Conservation (phyloP, 2,888 invertebrate species). For the Bimastos eiseni region DNA sequence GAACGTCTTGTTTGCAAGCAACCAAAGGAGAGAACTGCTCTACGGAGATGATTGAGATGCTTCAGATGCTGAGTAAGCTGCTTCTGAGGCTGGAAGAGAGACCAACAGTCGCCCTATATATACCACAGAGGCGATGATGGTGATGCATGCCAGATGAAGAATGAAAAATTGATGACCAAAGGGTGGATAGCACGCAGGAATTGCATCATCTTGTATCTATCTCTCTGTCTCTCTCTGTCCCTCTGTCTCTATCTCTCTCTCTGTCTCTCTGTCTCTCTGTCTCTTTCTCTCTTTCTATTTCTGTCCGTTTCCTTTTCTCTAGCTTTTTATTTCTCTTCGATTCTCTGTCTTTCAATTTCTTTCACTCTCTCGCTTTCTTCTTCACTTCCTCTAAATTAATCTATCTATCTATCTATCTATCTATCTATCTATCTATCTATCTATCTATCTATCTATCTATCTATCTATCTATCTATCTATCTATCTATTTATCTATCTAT, state of each 20-base stretch:
- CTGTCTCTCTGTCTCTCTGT: no score
- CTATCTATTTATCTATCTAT: neutral
- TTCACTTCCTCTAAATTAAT: neutral
- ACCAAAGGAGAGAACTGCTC: neutral
- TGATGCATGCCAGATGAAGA: neutral
- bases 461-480: neutral
- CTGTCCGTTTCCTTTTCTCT: no score
- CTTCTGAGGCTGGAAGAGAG: neutral
- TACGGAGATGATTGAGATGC: neutral
- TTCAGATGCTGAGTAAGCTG: neutral
- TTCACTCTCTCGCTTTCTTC: no score
- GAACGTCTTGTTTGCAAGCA: neutral
- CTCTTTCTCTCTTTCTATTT: no score
- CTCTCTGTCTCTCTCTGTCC: no score
- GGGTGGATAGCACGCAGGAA: neutral
- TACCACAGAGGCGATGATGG: neutral
- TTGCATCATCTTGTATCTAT: neutral
- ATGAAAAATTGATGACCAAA: neutral
- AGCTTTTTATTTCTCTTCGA: neutral
- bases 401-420: neutral
- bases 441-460: no score
- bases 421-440: neutral
- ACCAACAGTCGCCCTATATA: neutral
- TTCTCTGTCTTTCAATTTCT: no score
- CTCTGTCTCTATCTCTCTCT: no score